Evolutionary conservation across 2,797 vertebrate genomes (phyloP).

Genomic region (Bradypodion pumilum): DNA sequence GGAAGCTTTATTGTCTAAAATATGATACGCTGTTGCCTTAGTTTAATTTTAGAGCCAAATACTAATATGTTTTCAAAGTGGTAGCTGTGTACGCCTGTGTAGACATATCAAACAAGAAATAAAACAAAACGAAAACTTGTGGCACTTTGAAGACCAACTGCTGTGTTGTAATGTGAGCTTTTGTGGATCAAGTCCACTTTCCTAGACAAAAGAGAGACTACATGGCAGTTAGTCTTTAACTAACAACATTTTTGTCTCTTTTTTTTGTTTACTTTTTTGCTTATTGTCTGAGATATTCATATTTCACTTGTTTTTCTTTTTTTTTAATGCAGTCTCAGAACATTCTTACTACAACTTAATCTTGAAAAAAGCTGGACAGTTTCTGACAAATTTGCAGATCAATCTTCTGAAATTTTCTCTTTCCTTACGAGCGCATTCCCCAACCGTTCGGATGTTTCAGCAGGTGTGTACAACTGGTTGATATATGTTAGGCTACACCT

Average conservation of each 20-base stretch:
- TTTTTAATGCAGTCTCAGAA: conserved; percentile 83
- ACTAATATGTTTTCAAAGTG: too few relatives aligned
- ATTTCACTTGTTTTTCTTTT: background rate
- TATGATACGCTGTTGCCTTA: accelerated
- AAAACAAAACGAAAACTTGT: too few relatives aligned
- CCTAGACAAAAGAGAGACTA: too few relatives aligned
- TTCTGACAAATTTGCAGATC: conserved; percentile 90
- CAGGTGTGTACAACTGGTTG: conserved; percentile 80
- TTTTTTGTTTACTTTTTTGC: too few relatives aligned
- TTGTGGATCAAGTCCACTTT: too few relatives aligned
- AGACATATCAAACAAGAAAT: too few relatives aligned
- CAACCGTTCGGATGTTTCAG: conserved; percentile 90
- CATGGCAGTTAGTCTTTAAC: too few relatives aligned
- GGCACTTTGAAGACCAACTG: too few relatives aligned
- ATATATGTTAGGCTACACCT: conserved; percentile 2
- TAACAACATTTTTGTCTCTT: too few relatives aligned
- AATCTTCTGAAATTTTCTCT: conserved; percentile 91
- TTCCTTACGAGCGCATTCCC: conserved; percentile 88
- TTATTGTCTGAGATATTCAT: too few relatives aligned
- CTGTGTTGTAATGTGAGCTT: too few relatives aligned
- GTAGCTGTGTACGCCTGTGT: too few relatives aligned
- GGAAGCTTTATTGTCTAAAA: background rate
- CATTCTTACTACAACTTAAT: conserved; percentile 92
- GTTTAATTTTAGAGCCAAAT: conserved; percentile 2
- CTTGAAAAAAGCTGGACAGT: conserved; percentile 95